A percentile compares a stretch with the other conserved stretches of the same genome.
These are phyloP conservation scores for Apostichopus leukothele DNA, from an alignment of 53 echinoderm and acorn worm genomes.

Conservation along the genomic window DNA sequence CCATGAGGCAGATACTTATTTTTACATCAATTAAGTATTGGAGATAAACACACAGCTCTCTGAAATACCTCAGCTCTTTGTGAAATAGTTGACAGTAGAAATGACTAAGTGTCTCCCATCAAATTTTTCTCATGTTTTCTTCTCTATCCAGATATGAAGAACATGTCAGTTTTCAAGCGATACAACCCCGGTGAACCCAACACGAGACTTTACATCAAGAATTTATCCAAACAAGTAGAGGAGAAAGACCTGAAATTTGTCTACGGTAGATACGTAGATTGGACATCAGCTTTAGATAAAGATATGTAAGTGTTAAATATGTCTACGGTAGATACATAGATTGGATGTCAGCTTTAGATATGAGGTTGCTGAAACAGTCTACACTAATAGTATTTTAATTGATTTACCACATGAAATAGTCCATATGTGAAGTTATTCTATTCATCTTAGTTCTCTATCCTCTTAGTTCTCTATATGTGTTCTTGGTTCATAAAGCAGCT, in stretches of 20 bases:
- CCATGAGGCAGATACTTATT: too few species aligned
- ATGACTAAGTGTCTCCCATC: background rate
- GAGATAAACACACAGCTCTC: background rate
- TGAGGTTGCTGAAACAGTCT: too few species aligned
- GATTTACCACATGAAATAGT: too few species aligned
- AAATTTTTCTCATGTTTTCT: background rate
- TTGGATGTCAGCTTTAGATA: too few species aligned
- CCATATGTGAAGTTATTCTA: too few species aligned
- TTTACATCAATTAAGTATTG: too few species aligned
- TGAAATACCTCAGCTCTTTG: background rate
- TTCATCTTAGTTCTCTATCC: too few species aligned
- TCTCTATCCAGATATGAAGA: constrained; percentile 73
- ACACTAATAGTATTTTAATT: too few species aligned
- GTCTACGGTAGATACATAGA: too few species aligned
- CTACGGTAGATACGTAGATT: constrained; percentile 94
- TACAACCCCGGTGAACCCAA: constrained; percentile 91
- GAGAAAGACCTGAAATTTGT: constrained; percentile 96
- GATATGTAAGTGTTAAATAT: constrained; percentile 78
- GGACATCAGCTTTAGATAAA: constrained; percentile 81
- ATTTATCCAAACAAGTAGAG: constrained; percentile 83
- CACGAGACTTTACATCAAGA: constrained; percentile 91
- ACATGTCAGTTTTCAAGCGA: constrained; percentile 86
- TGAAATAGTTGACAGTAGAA: background rate
- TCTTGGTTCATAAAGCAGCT: too few species aligned
- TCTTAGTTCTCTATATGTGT: too few species aligned